Base-by-base conservation (phyloP, 2,113 vertebrate genomes). In the Sminthopsis crassicaudata region DNA sequence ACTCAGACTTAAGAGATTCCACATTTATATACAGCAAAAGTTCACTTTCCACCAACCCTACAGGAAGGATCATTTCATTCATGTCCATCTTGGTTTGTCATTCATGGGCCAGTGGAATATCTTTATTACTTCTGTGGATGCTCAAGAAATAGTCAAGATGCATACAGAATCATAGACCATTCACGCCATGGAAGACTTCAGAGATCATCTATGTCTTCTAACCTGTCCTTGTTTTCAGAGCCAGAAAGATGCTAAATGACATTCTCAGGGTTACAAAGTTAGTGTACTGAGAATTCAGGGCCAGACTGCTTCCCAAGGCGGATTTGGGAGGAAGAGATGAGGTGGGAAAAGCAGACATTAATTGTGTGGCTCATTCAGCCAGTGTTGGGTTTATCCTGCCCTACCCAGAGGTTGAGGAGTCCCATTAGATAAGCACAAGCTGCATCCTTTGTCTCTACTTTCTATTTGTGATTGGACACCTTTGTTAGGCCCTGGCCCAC, bases 341-440 rank as follows among this genome's bases (percentile, higher is more conserved):
- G 46, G 0, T 9, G 2, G 30, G 0, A 22, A 11, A 0, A 19
- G 50, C 11, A 9, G 14, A n/a, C 12, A 7, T 22, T 55, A 2
- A 8, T 48, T 23, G 10, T 23, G 2, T 0, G 51, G 3, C n/a
- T 3, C 3, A 42, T 19, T 48, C 26, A 19, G 4, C 48, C 30
- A 11, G 36, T 0, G 5, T 3, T 2, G 1, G 0, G 57, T 54
- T 42, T 3, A 2, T 4, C 42, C 90, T 7, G 0, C 0, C n/a
- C 19, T 48, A 51, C 53, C 25, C 0, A 25, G 14, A 53, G 57
- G 22, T 84, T 7, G 14, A 91, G 46, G 90, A 12, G 48, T 12
- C n/a, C 60, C 52, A 0, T 0, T 30, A 14, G 89, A n/a, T 30
- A 7, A 27, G 90, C n/a, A 54, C 57, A 53, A 2, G 8, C 19